phyloP scores from a whole-genome alignment of 2,888 invertebrate species.

The Scaptomyza parva region DNA sequence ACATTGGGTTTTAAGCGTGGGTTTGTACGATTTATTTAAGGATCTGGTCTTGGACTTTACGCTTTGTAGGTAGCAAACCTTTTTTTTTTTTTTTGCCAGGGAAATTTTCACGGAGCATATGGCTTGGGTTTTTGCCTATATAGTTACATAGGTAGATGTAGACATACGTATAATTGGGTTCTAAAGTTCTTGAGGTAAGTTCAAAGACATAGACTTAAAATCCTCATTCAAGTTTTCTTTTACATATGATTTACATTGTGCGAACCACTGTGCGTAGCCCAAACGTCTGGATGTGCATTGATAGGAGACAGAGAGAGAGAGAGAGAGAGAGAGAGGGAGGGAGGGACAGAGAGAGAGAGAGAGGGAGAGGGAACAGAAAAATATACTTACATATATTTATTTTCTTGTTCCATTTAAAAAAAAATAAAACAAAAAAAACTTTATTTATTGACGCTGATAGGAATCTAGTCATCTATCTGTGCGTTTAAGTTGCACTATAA shows the following conservation, averaged over 20 bases:
- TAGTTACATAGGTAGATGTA: no score
- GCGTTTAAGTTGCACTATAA: slow-evolving; percentile 53
- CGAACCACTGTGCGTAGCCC: slow-evolving; percentile 37
- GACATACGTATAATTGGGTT: no score
- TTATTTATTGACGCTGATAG: slow-evolving; percentile 79
- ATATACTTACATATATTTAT: slow-evolving; percentile 60
- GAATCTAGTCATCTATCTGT: slow-evolving; percentile 79
- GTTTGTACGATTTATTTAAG: no score
- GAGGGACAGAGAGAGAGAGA: no score
- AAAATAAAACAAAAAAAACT: slow-evolving; percentile 34
- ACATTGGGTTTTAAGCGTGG: no score
- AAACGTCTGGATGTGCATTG: slow-evolving; percentile 39
- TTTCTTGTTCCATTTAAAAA: slow-evolving; percentile 77
- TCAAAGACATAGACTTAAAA: no score
- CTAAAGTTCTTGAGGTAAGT: no score
- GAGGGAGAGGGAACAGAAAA: slow-evolving; percentile 15
- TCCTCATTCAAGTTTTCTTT: neutral
- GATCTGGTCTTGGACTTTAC: neutral
- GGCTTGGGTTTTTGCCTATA: neutral
- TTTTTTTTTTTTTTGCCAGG: neutral
- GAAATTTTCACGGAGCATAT: neutral
- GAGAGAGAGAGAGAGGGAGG: neutral
- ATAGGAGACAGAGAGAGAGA: no score
- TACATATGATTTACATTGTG: no score
- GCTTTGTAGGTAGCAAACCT: neutral